Base-by-base conservation (phyloP, 2,113 vertebrate genomes). In the Addax nasomaculatus region DNA sequence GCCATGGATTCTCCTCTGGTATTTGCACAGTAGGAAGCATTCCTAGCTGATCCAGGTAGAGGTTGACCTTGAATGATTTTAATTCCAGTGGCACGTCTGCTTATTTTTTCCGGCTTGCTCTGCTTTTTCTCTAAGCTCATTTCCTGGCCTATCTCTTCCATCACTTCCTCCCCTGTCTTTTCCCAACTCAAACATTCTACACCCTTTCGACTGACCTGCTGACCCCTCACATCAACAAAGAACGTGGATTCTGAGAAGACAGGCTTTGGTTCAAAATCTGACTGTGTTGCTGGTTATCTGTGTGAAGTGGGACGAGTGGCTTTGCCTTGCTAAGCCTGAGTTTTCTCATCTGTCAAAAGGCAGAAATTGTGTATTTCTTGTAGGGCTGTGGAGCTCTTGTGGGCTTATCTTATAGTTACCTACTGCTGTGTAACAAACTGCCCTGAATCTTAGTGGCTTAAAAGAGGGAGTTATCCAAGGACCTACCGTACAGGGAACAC, bases 341-440 rank as follows among this genome's bases (percentile, higher is more conserved):
- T 60, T 62, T 95, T 27, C 70, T 39, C 79, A 49, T 45, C 25
- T 49, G 51, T 39, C 7, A 25, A 30, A 51, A 19, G 17, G 29
- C 60, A n/a, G 30, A 2, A 27, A 9, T 43, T 2, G 8, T 19
- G 23, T 29, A 33, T 76, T 51, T 76, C n/a, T 33, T 0, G 0
- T 5, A 36, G 51, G 43, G 33, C 7, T 19, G 30, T 13, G 1
- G 33, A 10, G 21, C 13, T 6, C 30, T 36, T 4, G 0, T 27
- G 45, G n/a, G 57, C 30, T 90, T 17, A 2, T 23, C n/a, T 36
- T 39, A 23, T 9, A 33, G 47, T 64, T 87, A 6, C 27, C 30
- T 45, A 2, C 21, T 33, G 73, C 73, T 51, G 30, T 1, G 7
- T 70, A 49, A 39, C 23, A 30, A 78, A 43, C 11, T 3, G 7